A percentile compares a stretch with the other conserved stretches of the same genome.
phyloP scores from a whole-genome alignment of 2,113 vertebrate genomes.

The Dasyprocta punctata region DNA sequence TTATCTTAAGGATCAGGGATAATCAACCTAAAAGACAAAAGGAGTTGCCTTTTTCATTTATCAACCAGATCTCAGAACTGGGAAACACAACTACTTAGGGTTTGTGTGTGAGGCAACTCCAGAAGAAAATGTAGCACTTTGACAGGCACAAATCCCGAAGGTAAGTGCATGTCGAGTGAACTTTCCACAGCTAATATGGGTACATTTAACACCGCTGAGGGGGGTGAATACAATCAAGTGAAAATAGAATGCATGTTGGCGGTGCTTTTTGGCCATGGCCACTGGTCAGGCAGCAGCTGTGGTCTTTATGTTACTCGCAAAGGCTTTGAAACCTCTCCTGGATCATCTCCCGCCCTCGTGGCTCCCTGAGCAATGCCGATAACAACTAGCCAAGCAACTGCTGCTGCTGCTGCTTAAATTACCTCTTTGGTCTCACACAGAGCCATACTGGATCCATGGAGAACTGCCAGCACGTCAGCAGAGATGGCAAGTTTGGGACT shows the following conservation, averaged over 20 bases:
- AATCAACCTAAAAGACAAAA: conserved; percentile 72
- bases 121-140: conserved; percentile 10
- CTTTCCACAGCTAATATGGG: not conserved
- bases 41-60: conserved; percentile 50
- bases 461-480: conserved; percentile 52
- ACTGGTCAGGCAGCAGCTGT: conserved; percentile 70
- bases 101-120: not conserved
- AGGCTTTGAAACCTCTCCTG: conserved; percentile 73
- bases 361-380: conserved; percentile 67
- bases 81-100: not conserved
- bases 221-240: conserved; percentile 48
- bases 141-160: not conserved
- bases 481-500: conserved; percentile 46
- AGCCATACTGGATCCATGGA: conserved; percentile 39
- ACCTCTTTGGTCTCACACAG: conserved; percentile 58
- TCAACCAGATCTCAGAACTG: conserved; percentile 38
- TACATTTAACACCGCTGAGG: not conserved
- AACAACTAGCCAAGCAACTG: conserved; percentile 63
- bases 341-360: conserved; percentile 57
- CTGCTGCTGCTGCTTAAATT: conserved; percentile 50
- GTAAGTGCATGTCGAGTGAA: not conserved
- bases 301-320: conserved; percentile 72
- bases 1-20: conserved; percentile 71
- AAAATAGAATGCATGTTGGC: conserved; percentile 51
- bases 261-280: conserved; percentile 38